Evolutionary conservation across 2,888 invertebrate genomes (phyloP).

Genomic region (Tipula confusa): DNA sequence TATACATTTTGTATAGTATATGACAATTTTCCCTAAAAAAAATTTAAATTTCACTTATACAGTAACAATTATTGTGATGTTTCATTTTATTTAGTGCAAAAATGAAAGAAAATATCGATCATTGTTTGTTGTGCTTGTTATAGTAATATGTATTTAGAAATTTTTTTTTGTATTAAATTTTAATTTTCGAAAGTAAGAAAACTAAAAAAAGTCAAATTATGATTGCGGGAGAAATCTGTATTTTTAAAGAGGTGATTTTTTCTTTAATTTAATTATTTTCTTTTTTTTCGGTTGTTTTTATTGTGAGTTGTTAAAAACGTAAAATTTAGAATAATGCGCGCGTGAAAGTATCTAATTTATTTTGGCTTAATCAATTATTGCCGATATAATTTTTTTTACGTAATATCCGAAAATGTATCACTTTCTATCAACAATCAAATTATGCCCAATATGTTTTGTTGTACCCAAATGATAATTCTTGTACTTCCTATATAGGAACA

Average conservation of each 20-base stretch:
- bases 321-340: background rate
- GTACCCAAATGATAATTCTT: background rate
- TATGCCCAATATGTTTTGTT: background rate
- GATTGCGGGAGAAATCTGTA: slow-evolving; percentile 12
- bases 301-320: background rate
- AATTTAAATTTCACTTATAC: background rate
- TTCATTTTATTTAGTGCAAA: slow-evolving; percentile 20
- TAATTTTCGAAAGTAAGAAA: slow-evolving; percentile 20
- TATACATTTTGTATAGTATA: background rate
- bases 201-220: slow-evolving; percentile 20
- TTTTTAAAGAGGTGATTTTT: background rate
- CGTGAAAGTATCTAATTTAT: background rate
- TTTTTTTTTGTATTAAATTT: background rate
- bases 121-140: background rate
- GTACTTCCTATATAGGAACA: background rate
- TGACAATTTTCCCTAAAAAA: background rate
- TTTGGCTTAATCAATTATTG: background rate
- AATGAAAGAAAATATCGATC: slow-evolving; percentile 3
- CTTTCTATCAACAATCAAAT: background rate
- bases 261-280: slow-evolving; percentile 12
- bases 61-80: background rate
- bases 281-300: background rate
- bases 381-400: background rate
- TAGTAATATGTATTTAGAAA: slow-evolving; percentile 16
- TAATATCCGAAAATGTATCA: background rate